Base-by-base conservation (phyloP, 2,888 invertebrate genomes). In the Parasteatoda lunata region DNA sequence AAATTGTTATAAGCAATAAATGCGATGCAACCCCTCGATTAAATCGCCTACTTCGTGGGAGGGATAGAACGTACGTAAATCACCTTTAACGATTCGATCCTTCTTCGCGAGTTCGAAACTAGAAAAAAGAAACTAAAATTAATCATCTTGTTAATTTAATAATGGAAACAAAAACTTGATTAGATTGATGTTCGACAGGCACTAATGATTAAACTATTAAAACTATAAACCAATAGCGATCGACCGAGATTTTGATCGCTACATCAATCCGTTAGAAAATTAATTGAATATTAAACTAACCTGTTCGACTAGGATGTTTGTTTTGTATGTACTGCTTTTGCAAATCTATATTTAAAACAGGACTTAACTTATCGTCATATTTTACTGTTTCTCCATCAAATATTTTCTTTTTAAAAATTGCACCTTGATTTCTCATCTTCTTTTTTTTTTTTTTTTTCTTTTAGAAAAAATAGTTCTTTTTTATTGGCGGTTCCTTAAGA, bases 271-370 rank as follows among this genome's bases (percentile, higher is more conserved):
- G 72, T 70, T 15, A 70, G 78, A 80, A 76, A 82, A 82, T 82
- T 76, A 66, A 66, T 81, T 54, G 76, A 82, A 69, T 82, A 77
- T 81, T 45, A 51, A 64, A 77, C 77, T 70, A 77, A 83, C 83
- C 83, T 83, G 83, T 83, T 83, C 45, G 70, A 73, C 66, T 47
- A 75, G 8, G 68, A 82, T 75, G 75, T 59, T 64, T 83, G 77
- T 83, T 77, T 77, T 71, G 77, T 83, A 83, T 83, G 77, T 77
- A 77, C 83, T 71, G 77, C 77, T 83, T 83, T 30, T 30, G n/a
- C n/a, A n/a, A n/a, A n/a, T n/a, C n/a, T n/a, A n/a, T n/a, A n/a
- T n/a, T 30, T 30, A 30, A 30, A 30, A 30, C 30, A 30, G 30
- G 30, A 30, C 30, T 30, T 30, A 30, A 30, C 30, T 30, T 30